These are phyloP conservation scores for Neodontobutis hainanensis DNA, from an alignment of 2,113 vertebrate genomes.

Conservation along the genomic window DNA sequence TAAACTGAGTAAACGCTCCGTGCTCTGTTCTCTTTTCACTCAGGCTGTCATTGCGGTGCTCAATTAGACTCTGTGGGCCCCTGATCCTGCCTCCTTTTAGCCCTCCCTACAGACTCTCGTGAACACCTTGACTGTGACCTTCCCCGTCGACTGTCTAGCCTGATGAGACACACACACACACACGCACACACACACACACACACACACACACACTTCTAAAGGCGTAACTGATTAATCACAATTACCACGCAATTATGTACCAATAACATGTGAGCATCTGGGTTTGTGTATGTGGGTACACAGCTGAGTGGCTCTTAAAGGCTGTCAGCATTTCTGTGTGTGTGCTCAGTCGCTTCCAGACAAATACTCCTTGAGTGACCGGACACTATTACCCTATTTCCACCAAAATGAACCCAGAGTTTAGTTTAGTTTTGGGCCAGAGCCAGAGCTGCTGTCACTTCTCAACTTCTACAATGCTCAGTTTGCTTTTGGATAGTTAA, in stretches of 20 bases:
- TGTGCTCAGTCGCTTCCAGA: slow-evolving; percentile 12
- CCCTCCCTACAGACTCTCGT: slow-evolving; percentile 12
- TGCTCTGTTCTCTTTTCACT: slow-evolving; percentile 29
- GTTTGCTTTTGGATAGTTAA: too few relatives aligned
- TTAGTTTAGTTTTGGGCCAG: background rate
- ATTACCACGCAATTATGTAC: slow-evolving; percentile 46
- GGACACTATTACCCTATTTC: background rate
- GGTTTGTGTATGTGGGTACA: slow-evolving; percentile 25
- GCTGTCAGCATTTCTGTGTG: slow-evolving; percentile 16
- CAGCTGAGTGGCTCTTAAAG: slow-evolving; percentile 6
- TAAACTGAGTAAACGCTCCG: slow-evolving; percentile 51
- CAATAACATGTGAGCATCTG: slow-evolving; percentile 43
- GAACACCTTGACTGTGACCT: slow-evolving; percentile 52
- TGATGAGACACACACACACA: slow-evolving; percentile 15
- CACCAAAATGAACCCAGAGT: background rate
- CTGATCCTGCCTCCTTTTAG: slow-evolving; percentile 33
- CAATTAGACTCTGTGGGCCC: slow-evolving; percentile 41
- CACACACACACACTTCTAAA: slow-evolving; percentile 10
- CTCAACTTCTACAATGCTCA: background rate
- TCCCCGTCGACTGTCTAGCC: slow-evolving; percentile 25
- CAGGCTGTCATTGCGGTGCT: slow-evolving; percentile 36
- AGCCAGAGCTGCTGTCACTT: background rate
- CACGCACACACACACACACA: slow-evolving; percentile 2
- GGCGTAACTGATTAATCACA: slow-evolving; percentile 53
- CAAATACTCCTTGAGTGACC: background rate